These are phyloP conservation scores for Pelagia noctiluca DNA, from an alignment of 30 jellyfish, hydroid and myxozoan species.

Conservation along the genomic window DNA sequence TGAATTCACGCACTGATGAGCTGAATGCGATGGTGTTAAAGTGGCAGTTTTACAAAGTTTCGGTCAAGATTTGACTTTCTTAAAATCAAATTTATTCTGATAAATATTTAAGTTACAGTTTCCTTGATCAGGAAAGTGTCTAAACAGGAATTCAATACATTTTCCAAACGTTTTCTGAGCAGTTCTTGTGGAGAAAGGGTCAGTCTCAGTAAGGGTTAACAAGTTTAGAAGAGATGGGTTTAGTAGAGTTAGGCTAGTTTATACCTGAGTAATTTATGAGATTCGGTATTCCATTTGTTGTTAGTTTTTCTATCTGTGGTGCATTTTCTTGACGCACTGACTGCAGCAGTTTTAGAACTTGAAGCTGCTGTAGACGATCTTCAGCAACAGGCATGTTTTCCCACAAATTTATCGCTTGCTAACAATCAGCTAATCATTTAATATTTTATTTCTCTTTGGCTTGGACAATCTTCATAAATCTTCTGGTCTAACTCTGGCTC, in stretches of 20 bases:
- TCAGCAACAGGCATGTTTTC: slow-evolving; percentile 86
- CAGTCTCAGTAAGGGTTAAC: too few species aligned
- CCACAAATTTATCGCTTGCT: background rate
- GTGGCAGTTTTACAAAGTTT: too few species aligned
- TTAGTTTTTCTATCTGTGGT: slow-evolving; percentile 71
- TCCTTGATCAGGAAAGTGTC: too few species aligned
- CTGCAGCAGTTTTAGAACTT: slow-evolving; percentile 85
- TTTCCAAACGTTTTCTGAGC: too few species aligned
- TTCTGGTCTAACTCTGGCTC: background rate
- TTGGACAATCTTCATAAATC: background rate
- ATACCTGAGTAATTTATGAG: slow-evolving; percentile 91
- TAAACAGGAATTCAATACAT: too few species aligned
- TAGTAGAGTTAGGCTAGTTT: background rate
- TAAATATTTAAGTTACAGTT: too few species aligned
- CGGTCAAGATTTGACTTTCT: too few species aligned
- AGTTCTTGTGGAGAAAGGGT: too few species aligned
- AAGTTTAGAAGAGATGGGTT: background rate
- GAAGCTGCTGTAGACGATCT: slow-evolving; percentile 79
- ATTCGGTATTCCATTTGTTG: slow-evolving; percentile 84
- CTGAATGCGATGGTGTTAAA: too few species aligned
- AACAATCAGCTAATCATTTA: too few species aligned
- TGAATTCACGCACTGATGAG: too few species aligned
- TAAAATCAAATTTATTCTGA: too few species aligned
- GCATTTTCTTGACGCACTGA: slow-evolving; percentile 78
- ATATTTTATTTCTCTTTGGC: background rate